Base-by-base conservation (phyloP, 2,797 vertebrate genomes). In the Danionella dracula region DNA sequence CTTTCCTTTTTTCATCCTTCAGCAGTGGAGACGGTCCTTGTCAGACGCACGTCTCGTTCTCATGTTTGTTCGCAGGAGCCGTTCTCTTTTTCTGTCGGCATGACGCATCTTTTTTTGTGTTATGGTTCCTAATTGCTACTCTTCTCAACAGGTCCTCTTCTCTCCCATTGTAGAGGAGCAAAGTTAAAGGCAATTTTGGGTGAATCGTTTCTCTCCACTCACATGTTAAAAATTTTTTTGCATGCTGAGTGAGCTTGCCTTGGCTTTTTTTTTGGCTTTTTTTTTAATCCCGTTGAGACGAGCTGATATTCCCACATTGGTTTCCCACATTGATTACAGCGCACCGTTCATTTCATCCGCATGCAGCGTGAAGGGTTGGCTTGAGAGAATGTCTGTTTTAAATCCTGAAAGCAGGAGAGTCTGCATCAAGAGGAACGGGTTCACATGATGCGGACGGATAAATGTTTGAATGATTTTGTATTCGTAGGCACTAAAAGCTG, bases 51-150 rank as follows among this genome's bases (percentile, higher is more conserved):
- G 37, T 35, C 19, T 55, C 66, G 55, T 70, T 65, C 48, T 48
- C 11, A 16, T 64, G 32, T 66, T 74, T 84, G 73, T 83, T 75
- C 75, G 67, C 75, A 73, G 86, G 87, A 89, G 32, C 82, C n/a
- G n/a, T n/a, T n/a, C n/a, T 86, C 86, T 86, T 78, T 89, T 88
- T 32, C 57, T 50, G 58, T 65, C 53, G 44, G 49, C 53, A 55
- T 58, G 61, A 19, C 58, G 58, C 23, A 44, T 51, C 45, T 41
- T 32, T 41, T 23, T 54, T 53, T 15, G 23, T 51, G 45, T 37
- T 49, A 41, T 38, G 44, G 61, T 54, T 67, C 71, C 48, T 63
- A 56, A 58, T 35, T 32, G 38, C 49, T 50, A 49, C 71, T 78
- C 60, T 59, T 66, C 40, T 59, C 65, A 53, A 73, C 71, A 78